Evolutionary conservation across 2,888 invertebrate genomes (phyloP).

Genomic region (Diploptera punctata): DNA sequence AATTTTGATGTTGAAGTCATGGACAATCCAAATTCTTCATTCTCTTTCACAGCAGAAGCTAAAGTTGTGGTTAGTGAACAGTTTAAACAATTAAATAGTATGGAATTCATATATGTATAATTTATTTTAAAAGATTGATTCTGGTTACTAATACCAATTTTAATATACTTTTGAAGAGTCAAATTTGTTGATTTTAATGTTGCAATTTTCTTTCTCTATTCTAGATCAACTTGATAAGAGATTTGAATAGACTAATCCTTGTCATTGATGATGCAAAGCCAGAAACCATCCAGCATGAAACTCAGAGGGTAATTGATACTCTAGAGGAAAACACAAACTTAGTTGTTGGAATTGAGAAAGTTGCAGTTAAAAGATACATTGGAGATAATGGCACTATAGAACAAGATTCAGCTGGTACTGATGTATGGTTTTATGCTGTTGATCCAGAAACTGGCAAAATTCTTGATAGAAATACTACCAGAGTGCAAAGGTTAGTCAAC

Average conservation of each 20-base stretch:
- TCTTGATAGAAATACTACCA: constrained; percentile 72
- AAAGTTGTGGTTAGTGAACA: constrained; percentile 75
- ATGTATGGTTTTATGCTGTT: constrained; percentile 86
- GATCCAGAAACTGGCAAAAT: constrained; percentile 81
- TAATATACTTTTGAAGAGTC: no score
- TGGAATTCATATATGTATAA: no score
- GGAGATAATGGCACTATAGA: constrained; percentile 79
- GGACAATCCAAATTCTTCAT: constrained; percentile 73
- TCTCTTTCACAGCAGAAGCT: constrained; percentile 67
- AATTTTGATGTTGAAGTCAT: constrained; percentile 74
- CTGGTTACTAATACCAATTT: neutral
- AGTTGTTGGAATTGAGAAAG: constrained; percentile 80
- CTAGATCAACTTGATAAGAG: constrained; percentile 78
- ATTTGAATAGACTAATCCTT: constrained; percentile 77
- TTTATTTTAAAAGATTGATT: no score
- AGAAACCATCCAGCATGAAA: constrained; percentile 67
- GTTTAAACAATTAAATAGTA: no score
- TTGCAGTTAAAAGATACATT: constrained; percentile 77
- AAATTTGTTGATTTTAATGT: no score
- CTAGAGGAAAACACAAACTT: constrained; percentile 77
- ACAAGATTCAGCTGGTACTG: constrained; percentile 74
- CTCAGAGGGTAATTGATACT: constrained; percentile 62
- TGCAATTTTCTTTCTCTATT: constrained; percentile 39
- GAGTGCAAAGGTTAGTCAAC: constrained; percentile 69
- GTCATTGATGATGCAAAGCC: constrained; percentile 78